These are phyloP conservation scores for Neogobius melanostomus DNA, from an alignment of 2,113 vertebrate genomes.

Conservation along the genomic window DNA sequence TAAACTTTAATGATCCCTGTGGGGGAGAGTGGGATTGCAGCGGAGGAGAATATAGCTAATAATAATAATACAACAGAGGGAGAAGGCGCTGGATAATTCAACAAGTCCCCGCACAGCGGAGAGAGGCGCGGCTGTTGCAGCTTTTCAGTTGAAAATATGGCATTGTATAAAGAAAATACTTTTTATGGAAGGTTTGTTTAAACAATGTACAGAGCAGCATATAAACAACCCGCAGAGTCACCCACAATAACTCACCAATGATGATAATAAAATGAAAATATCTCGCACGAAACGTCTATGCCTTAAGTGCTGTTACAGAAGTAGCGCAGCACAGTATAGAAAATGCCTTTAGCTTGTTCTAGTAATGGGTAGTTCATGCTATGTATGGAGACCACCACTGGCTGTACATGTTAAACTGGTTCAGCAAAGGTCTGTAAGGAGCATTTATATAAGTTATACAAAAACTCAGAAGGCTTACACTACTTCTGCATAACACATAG, in stretches of 20 bases:
- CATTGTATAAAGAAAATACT: not conserved
- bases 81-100: constrained; percentile 49
- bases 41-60: constrained; percentile 57
- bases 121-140: constrained; percentile 33
- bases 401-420: too few relatives aligned
- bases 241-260: not conserved
- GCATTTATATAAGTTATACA: too few relatives aligned
- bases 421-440: too few relatives aligned
- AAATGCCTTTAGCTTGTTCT: too few relatives aligned
- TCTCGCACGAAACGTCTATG: not conserved
- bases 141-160: not conserved
- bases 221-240: not conserved
- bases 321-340: too few relatives aligned
- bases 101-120: constrained; percentile 45
- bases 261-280: not conserved
- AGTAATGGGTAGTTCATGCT: too few relatives aligned
- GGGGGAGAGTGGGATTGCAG: constrained; percentile 37
- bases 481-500: too few relatives aligned
- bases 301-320: too few relatives aligned
- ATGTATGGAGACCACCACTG: too few relatives aligned
- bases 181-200: not conserved
- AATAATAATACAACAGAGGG: constrained; percentile 53
- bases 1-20: constrained; percentile 62
- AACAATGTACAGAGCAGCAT: not conserved
- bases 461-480: too few relatives aligned